Evolutionary conservation across 2,797 vertebrate species (phyloP).

Genomic region (Typhlichthys eigenmanni): DNA sequence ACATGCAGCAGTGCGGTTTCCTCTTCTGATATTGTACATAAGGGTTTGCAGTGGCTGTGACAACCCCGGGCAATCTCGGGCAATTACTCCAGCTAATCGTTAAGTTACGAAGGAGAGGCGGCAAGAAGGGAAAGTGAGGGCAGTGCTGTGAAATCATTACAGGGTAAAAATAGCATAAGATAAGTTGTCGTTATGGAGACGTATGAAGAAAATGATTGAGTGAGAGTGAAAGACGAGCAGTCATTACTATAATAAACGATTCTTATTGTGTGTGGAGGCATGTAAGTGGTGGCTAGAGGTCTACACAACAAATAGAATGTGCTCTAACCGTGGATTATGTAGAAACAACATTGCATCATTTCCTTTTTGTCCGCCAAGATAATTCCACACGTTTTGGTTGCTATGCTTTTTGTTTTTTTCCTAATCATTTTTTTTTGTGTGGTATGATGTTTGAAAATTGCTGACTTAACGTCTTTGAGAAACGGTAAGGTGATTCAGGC

Average conservation of each 20-base stretch:
- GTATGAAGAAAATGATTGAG: slow-evolving; percentile 26
- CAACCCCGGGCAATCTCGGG: slow-evolving; percentile 46
- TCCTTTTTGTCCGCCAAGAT: slow-evolving; percentile 41
- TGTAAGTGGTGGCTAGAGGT: slow-evolving; percentile 64
- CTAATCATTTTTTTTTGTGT: slow-evolving; percentile 30
- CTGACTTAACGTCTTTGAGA: slow-evolving; percentile 50
- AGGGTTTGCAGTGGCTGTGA: slow-evolving; percentile 30
- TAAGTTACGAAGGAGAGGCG: slow-evolving; percentile 38
- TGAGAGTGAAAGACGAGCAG: slow-evolving; percentile 40
- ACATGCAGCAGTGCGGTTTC: no score
- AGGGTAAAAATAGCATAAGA: slow-evolving; percentile 24
- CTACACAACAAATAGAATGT: slow-evolving; percentile 42
- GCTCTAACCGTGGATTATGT: slow-evolving; percentile 51
- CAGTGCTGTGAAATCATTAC: slow-evolving; percentile 39
- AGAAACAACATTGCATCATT: slow-evolving; percentile 50
- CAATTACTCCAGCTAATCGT: slow-evolving; percentile 62
- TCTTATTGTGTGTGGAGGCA: slow-evolving; percentile 49
- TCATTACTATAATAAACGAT: slow-evolving; percentile 46
- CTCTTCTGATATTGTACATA: background rate
- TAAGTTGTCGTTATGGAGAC: slow-evolving; percentile 35
- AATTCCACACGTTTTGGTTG: slow-evolving; percentile 30
- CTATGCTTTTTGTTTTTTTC: slow-evolving; percentile 2
- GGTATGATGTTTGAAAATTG: slow-evolving; percentile 56
- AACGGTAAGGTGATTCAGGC: slow-evolving; percentile 49
- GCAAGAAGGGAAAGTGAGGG: slow-evolving; percentile 7